Base-by-base conservation (phyloP, 2,113 vertebrate species). In the Gymnogyps californianus region DNA sequence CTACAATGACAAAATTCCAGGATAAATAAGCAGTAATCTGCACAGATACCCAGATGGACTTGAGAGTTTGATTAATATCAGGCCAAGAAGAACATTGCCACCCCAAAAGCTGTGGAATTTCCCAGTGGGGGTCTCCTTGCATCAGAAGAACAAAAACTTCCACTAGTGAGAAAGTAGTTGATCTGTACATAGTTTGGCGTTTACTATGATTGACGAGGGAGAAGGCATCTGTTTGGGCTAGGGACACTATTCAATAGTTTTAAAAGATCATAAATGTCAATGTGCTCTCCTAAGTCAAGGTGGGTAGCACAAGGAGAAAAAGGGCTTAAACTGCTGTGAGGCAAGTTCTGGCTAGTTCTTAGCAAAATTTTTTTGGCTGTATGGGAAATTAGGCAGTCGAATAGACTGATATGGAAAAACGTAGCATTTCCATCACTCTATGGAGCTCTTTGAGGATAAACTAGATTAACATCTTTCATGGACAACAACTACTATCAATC, bases 101-200 rank as follows among this genome's bases (percentile, higher is more conserved):
- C 20, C 2, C 34, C 13, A 47, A 54, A 90, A 67, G 7, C 44
- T 34, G 9, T 66, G 36, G 28, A 25, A 36, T 87, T 76, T 71
- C 24, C 21, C 19, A 32, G 25, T 83, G 29, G 36, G 36, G 52
- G 10, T 57, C 15, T 42, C 5, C 15, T 65, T 82, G 28, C 21
- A 40, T 72, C 3, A 51, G 6, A 71, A 66, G 21, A 62, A 52
- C 5, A 46, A 20, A 61, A 75, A 11, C 19, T 55, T 74, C 34
- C 20, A 7, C 19, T 44, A 18, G 19, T 54, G n/a, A 82, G 46
- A 42, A 80, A 49, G 32, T 26, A 70, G 31, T 32, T 59, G 46
- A 32, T 46, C 11, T 0, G 1, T 38, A 13, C 2, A 1, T 9
- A 7, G 5, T 64, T 77, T 18, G 38, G n/a, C 21, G 4, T 29